Base-by-base conservation (phyloP, 2,113 vertebrate genomes). In the Syngnathus typhle region DNA sequence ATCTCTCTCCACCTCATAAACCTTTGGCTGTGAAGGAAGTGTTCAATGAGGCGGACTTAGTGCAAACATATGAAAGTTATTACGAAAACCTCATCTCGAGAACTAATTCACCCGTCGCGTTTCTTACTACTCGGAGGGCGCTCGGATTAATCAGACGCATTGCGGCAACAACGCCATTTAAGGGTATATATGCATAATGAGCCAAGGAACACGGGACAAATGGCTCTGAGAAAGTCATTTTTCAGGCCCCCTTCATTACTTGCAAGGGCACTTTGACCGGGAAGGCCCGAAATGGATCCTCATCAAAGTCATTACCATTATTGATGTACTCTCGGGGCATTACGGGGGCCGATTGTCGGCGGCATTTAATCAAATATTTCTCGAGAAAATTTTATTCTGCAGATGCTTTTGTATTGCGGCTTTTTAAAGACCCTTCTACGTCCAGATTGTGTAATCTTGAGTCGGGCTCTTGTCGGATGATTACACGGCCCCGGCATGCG, bases 231-330 rank as follows among this genome's bases (percentile, higher is more conserved):
- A 87, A 78, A 79, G 49, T 67, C 67, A 83, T 87, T 84, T 87
- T 83, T 85, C 86, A 82, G 78, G 69, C 61, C 60, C 64, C 39
- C 55, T 65, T 84, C 84, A 76, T 88, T 85, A 81, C 84, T 85
- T 89, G 81, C 82, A 86, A 86, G 85, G 87, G 69, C 84, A 84
- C 81, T 84, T 86, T 83, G 78, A 82, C 80, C 74, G 71, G 79
- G 65, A 77, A 84, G 84, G 61, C 80, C 61, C 68, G 54, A 77
- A 70, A 81, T 70, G 75, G 81, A 82, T 79, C 81, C 76, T 82
- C 81, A 72, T 81, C 81, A 60, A 72, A 75, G 84, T 83, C 82
- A 88, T 87, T 87, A 90, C 84, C 76, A 82, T 90, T 87, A 89
- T 85, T 91, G 84, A 89, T 89, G 80, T 71, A 83, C 78, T 78